Conservation (phyloP, 2,888 invertebrate genomes). For the Eurois occulta region DNA sequence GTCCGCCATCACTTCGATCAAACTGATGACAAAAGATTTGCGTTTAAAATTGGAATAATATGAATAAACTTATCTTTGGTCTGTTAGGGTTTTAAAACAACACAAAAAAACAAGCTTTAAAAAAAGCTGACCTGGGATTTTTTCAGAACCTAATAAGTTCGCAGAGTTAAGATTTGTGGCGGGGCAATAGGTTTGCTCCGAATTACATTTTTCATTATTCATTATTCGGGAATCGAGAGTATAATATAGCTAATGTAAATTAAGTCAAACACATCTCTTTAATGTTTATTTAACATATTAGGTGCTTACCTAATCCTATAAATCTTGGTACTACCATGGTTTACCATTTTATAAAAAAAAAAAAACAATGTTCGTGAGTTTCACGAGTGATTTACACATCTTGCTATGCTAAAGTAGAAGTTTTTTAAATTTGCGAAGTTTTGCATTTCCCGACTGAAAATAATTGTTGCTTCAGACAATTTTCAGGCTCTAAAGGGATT, state of each 20-base stretch:
- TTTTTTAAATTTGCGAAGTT: background rate
- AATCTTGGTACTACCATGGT: too few relatives aligned
- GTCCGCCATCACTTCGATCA: conserved; percentile 94
- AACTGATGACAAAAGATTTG: conserved; percentile 86
- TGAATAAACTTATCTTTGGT: background rate
- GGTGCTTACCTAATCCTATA: background rate
- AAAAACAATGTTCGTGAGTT: too few relatives aligned
- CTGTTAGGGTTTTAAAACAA: background rate
- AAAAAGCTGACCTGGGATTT: background rate
- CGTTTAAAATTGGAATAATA: background rate
- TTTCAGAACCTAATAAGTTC: background rate
- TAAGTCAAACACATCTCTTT: background rate
- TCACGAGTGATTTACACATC: background rate
- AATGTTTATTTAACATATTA: background rate
- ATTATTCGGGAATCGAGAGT: background rate
- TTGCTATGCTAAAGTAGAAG: background rate
- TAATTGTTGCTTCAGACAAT: background rate
- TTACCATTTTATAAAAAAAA: too few relatives aligned
- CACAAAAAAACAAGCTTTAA: background rate
- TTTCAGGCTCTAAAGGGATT: background rate
- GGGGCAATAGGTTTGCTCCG: too few relatives aligned
- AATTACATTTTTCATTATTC: too few relatives aligned
- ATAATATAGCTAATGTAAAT: background rate
- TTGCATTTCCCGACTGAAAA: background rate
- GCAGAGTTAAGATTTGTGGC: background rate